Evolutionary conservation across 2,888 invertebrate species (phyloP).

Genomic region (Apotomis betuletana): DNA sequence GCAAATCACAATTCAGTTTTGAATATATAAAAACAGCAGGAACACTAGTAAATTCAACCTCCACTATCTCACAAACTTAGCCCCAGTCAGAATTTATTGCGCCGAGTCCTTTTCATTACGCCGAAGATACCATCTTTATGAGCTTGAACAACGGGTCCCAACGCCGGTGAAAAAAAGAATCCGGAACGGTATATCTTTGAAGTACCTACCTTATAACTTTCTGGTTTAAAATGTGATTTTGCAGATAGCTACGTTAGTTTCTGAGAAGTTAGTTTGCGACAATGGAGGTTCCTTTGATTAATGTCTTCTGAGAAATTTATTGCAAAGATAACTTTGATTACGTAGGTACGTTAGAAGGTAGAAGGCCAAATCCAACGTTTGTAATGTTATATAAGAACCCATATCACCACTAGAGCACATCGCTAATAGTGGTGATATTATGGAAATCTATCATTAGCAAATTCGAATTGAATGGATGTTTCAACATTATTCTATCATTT

Average conservation of each 20-base stretch:
- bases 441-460: no score
- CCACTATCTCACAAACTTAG: slow-evolving; percentile 29
- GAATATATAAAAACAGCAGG: background rate
- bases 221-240: slow-evolving; percentile 3
- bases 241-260: slow-evolving; percentile 13
- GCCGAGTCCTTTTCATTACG: slow-evolving; percentile 36
- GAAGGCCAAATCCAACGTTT: no score
- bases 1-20: background rate
- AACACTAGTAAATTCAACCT: slow-evolving; percentile 15
- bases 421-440: no score
- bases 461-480: no score
- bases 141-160: slow-evolving; percentile 24
- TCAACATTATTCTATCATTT: no score
- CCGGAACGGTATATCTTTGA: slow-evolving; percentile 6
- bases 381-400: no score
- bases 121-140: slow-evolving; percentile 41
- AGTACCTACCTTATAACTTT: background rate
- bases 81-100: slow-evolving; percentile 33
- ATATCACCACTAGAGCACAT: no score
- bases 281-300: background rate
- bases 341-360: no score
- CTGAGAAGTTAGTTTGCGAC: background rate
- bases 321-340: no score
- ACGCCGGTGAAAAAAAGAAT: slow-evolving; percentile 25
- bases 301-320: no score